Conservation (phyloP, 1,140 invertebrate genomes). For the Bacillus rossius region DNA sequence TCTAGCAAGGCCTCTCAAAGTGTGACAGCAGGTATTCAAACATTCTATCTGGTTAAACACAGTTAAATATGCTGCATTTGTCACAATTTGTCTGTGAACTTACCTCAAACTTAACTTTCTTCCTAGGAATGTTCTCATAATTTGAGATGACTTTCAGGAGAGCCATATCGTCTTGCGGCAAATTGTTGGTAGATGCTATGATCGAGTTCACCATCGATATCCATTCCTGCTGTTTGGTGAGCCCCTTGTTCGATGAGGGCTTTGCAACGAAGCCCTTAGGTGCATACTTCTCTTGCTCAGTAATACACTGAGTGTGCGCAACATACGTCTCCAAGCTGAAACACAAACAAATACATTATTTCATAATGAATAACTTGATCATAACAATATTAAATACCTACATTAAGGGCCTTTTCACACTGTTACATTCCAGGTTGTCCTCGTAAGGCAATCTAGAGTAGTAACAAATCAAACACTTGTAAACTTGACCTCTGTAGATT, state of each 20-base stretch:
- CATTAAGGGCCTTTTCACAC: too few relatives aligned
- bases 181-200: slow-evolving; percentile 52
- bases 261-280: slow-evolving; percentile 75
- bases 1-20: too few relatives aligned
- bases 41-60: too few relatives aligned
- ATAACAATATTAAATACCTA: too few relatives aligned
- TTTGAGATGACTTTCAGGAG: slow-evolving; percentile 66
- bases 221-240: slow-evolving; percentile 87
- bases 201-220: slow-evolving; percentile 73
- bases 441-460: too few relatives aligned
- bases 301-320: slow-evolving; percentile 84
- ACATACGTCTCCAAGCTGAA: slow-evolving; percentile 73
- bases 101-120: slow-evolving; percentile 77
- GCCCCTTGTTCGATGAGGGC: slow-evolving; percentile 72
- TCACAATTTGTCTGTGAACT: background rate
- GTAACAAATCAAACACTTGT: too few relatives aligned
- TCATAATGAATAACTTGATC: too few relatives aligned
- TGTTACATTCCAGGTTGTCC: too few relatives aligned
- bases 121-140: slow-evolving; percentile 86
- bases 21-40: too few relatives aligned
- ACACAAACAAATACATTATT: slow-evolving; percentile 27
- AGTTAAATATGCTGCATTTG: too few relatives aligned
- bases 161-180: slow-evolving; percentile 49
- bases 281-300: slow-evolving; percentile 86
- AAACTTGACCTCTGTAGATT: too few relatives aligned